Conservation (phyloP, 2,113 vertebrate genomes). For the Indri indri region DNA sequence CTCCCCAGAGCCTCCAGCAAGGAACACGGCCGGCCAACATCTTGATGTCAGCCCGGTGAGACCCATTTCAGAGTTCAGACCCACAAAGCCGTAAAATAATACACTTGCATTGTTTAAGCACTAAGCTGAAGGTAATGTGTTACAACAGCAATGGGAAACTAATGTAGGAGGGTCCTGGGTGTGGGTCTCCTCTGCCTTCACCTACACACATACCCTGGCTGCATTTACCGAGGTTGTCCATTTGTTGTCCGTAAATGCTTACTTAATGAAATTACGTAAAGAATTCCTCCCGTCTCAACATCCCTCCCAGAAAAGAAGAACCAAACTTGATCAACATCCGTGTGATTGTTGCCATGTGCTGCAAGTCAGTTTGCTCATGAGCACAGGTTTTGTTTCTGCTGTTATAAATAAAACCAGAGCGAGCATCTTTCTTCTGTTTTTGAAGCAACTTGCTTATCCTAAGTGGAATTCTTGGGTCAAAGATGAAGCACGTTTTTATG, state of each 20-base stretch:
- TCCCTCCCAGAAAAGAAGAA: not conserved
- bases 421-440: not conserved
- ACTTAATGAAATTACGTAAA: not conserved
- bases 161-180: not conserved
- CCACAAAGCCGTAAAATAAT: not conserved
- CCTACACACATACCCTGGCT: not conserved
- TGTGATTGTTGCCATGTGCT: not conserved
- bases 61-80: not conserved
- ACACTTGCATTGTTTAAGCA: not conserved
- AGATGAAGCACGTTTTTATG: not conserved
- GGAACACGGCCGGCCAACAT: not conserved
- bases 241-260: not conserved
- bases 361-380: not conserved
- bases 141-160: not conserved
- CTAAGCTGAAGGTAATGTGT: not conserved
- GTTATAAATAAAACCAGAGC: not conserved
- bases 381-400: not conserved
- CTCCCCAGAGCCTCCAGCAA: not conserved
- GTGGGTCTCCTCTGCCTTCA: not conserved
- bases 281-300: not conserved
- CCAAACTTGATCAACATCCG: not conserved
- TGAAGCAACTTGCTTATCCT: slow-evolving; percentile 23
- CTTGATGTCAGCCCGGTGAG: not conserved
- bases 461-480: slow-evolving; percentile 37
- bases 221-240: not conserved